Evolutionary conservation across 2,888 invertebrate genomes (phyloP).

Genomic region (Athrips mouffetella): DNA sequence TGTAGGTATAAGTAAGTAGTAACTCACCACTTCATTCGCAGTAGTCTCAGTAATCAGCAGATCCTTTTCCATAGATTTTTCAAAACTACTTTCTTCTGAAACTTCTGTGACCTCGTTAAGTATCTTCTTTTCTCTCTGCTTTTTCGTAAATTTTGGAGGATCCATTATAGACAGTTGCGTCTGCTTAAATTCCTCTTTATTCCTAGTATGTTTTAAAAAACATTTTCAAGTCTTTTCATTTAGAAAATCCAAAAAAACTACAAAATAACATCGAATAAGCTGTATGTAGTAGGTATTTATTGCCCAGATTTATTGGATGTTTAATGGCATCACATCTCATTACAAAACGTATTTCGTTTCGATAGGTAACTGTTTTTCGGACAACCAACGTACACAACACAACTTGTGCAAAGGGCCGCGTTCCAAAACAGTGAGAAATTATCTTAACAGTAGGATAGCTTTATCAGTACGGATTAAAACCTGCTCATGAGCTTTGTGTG

Average conservation of each 20-base stretch:
- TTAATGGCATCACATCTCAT: no score
- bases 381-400: not conserved
- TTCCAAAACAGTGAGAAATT: no score
- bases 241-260: not conserved
- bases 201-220: not conserved
- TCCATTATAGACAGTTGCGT: not conserved
- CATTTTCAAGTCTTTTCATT: not conserved
- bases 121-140: constrained; percentile 42
- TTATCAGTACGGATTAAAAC: no score
- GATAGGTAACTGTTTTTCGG: constrained; percentile 5
- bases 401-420: no score
- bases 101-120: constrained; percentile 57
- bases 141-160: constrained; percentile 26
- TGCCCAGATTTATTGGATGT: no score
- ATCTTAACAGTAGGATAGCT: no score
- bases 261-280: not conserved
- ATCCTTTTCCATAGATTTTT: constrained; percentile 36
- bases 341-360: no score
- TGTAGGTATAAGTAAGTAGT: not conserved
- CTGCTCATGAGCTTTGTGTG: no score
- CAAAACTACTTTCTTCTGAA: constrained; percentile 35
- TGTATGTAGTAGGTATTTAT: no score
- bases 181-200: no score
- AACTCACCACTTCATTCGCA: constrained; percentile 45
- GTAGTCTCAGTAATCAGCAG: constrained; percentile 28